Evolutionary conservation across 2,888 invertebrate genomes (phyloP), one percentile per base, ranked within the genome.

Genomic region (Chymomyza procnemis): DNA sequence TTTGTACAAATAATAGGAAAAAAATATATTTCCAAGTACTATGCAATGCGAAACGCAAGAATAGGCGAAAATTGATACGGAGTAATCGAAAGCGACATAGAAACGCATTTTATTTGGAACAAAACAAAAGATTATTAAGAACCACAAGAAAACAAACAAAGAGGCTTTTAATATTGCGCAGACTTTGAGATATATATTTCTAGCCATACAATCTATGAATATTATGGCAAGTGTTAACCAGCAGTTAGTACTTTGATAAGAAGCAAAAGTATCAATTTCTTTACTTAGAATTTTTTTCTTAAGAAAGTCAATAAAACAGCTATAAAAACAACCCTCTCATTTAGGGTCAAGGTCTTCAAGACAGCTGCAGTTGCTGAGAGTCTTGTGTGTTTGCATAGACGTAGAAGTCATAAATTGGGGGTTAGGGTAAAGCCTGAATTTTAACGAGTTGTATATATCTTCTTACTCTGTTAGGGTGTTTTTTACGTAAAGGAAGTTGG

Each of bases 311-410:
- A 21, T 54, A 54, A 19, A 54, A 5, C 4, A 9, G 6, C 16
- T 6, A 57, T 14, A 30, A 21, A 14, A 30, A 57, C 9, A 30
- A 5, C 30, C 57, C 62, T 60, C 34, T 58, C 58, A 55, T 30
- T 16, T 56, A 80, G 84, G 85, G 85, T 84, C 82, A 84, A 80
- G 85, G 82, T 61, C 76, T 66, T 26, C 26, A 26, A 26, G 6
- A 4, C 26, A 26, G 26, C 26, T 26, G 26, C 26, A 26, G 8
- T 4, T 26, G 6, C 8, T 26, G 4, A 3, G 26, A 3, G 26
- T 3, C 2, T 5, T 26, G 2, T 26, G 2, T 2, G 2, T 26
- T 3, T 26, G 5, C 26, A 26, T 2, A 5, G 26, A n/a, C n/a
- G 26, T 26, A 26, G 26, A 26, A 26, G 5, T 4, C 3, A 26